Base-by-base conservation (phyloP, 2,113 vertebrate species). In the Martes martes region DNA sequence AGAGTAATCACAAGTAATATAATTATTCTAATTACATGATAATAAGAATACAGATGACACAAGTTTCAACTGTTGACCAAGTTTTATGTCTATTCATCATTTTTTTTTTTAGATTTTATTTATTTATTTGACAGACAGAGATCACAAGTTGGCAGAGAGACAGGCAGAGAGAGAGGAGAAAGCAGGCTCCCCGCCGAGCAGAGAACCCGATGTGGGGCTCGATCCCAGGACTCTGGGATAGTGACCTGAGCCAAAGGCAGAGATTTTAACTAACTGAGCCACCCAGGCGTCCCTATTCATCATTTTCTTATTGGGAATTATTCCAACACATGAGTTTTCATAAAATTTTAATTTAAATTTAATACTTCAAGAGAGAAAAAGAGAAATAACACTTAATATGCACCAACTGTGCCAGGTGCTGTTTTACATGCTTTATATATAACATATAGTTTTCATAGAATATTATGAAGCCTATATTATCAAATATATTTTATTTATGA, bases 71-170 rank as follows among this genome's bases (percentile, higher is more conserved):
- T 63, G 14, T 73, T 87, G 76, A 82, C 42, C 55, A 69, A 86
- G 55, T 93, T 47, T 93, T 55, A 55, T 96, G 63, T 92, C 88
- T 96, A 52, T 50, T 85, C 67, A 52, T 85, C 14, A 74, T 81
- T 33, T 87, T 87, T 33, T 93, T 16, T 50, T 50, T 50, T 50
- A 52, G 50, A 52, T 52, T 52, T 52, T 52, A 52, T 52, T 52
- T 16, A 52, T 52, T 52, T 52, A 52, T 52, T 52, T 52, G 50
- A 52, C 15, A 16, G 14, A 52, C 50, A 16, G 50, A 52, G 50
- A 16, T 52, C 50, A 52, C 50, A 52, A 52, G 50, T 52, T 52
- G 50, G 50, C 50, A 52, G 50, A 52, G 15, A 52, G 50, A 15
- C 15, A 16, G 50, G 50, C 50, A 52, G 50, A 52, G 50, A 52